phyloP scores from a whole-genome alignment of 2,797 vertebrate species.

The Pantherophis alleghaniensis region DNA sequence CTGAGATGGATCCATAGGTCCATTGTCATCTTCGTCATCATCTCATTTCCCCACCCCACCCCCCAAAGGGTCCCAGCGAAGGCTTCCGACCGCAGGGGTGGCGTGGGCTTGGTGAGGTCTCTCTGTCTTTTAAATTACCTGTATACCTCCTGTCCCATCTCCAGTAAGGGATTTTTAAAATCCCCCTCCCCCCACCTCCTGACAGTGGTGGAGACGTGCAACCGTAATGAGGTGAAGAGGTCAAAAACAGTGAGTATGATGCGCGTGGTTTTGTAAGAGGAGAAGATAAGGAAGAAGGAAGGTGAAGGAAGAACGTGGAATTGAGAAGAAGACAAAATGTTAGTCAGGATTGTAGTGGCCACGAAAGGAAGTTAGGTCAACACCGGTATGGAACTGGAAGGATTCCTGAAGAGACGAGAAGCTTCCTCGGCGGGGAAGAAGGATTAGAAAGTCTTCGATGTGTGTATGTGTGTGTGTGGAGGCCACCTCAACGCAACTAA shows the following conservation, averaged over 20 bases:
- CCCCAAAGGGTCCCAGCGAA: neutral
- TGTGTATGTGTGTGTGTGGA: neutral
- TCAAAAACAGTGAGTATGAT: slow-evolving; percentile 22
- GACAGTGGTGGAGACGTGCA: neutral
- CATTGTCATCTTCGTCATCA: neutral
- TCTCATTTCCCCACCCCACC: neutral
- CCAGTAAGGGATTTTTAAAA: neutral
- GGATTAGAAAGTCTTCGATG: no score
- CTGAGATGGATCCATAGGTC: neutral
- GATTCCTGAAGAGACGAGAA: neutral
- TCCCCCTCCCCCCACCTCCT: neutral
- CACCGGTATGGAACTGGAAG: neutral
- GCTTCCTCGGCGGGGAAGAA: neutral
- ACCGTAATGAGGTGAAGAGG: neutral
- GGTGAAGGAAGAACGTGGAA: fast-evolving
- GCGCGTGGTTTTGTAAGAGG: neutral
- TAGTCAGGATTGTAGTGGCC: neutral
- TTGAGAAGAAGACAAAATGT: neutral
- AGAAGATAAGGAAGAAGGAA: neutral
- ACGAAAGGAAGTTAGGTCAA: neutral
- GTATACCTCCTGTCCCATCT: neutral
- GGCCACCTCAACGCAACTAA: fast-evolving
- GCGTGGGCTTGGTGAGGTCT: neutral
- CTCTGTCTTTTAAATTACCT: slow-evolving; percentile 1
- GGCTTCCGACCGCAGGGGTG: neutral